Conservation (phyloP, 2,113 vertebrate genomes). For the Pluvianellus socialis region DNA sequence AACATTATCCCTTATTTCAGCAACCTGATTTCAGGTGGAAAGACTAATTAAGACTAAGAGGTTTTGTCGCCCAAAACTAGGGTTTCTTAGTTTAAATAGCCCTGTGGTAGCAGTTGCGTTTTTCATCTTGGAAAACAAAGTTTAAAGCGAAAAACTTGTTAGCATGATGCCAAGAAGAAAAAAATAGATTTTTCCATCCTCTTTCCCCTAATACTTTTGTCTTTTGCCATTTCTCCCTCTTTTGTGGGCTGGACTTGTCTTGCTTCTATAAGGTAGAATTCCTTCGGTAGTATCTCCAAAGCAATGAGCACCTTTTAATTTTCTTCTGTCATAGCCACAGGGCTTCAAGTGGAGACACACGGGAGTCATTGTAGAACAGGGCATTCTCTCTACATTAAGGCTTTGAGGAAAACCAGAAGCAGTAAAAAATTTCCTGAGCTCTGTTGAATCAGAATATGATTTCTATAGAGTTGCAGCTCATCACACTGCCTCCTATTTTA, state of each 20-base stretch:
- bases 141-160: neutral
- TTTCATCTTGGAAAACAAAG: neutral
- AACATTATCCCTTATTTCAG: neutral
- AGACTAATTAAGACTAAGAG: neutral
- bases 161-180: neutral
- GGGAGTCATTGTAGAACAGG: neutral
- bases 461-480: neutral
- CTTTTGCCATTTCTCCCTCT: neutral
- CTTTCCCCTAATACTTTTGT: neutral
- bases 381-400: neutral
- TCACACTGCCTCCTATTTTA: neutral
- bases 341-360: neutral
- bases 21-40: neutral
- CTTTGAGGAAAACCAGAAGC: neutral
- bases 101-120: neutral
- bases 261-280: neutral
- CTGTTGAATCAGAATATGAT: neutral
- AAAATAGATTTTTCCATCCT: neutral
- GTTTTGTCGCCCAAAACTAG: neutral
- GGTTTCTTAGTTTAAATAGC: neutral
- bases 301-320: neutral
- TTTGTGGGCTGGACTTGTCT: neutral
- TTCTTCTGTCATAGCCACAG: neutral
- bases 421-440: neutral
- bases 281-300: neutral